phyloP scores from a whole-genome alignment of 2,888 invertebrate species.

The Leptura quadrifasciata region DNA sequence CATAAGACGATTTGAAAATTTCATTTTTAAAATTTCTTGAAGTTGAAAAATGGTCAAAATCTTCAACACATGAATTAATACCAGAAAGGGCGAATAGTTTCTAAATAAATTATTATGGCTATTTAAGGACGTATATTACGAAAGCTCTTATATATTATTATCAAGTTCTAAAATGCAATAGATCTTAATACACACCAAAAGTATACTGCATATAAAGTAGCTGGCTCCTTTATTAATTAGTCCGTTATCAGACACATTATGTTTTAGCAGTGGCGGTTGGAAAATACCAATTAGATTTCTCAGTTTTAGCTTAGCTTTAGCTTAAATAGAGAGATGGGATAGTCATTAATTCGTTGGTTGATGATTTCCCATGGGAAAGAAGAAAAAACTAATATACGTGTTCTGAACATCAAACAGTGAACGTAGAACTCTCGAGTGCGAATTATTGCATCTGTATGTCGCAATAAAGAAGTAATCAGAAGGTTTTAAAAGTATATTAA shows the following conservation, averaged over 20 bases:
- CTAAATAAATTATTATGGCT: no score
- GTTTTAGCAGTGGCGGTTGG: neutral
- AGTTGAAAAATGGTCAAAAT: no score
- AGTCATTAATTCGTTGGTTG: constrained; percentile 38
- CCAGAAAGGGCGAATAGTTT: no score
- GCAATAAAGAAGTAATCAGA: neutral
- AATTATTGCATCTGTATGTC: constrained; percentile 12
- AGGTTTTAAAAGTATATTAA: neutral
- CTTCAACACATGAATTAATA: no score
- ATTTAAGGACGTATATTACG: neutral
- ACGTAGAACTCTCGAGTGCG: constrained; percentile 1
- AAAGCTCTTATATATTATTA: no score
- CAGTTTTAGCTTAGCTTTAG: constrained; percentile 29
- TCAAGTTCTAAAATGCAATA: no score
- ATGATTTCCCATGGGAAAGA: constrained; percentile 40
- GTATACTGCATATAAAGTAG: no score
- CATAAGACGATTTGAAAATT: no score
- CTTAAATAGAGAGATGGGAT: constrained; percentile 25
- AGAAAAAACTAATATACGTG: constrained; percentile 26
- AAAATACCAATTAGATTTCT: constrained; percentile 46
- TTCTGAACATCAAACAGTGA: constrained; percentile 22
- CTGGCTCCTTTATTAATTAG: neutral
- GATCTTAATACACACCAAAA: no score
- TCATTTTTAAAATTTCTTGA: no score
- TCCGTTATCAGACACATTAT: neutral